These are phyloP conservation scores for Drosophila gunungcola DNA, from an alignment of 1,140 invertebrate genomes.

Conservation along the genomic window DNA sequence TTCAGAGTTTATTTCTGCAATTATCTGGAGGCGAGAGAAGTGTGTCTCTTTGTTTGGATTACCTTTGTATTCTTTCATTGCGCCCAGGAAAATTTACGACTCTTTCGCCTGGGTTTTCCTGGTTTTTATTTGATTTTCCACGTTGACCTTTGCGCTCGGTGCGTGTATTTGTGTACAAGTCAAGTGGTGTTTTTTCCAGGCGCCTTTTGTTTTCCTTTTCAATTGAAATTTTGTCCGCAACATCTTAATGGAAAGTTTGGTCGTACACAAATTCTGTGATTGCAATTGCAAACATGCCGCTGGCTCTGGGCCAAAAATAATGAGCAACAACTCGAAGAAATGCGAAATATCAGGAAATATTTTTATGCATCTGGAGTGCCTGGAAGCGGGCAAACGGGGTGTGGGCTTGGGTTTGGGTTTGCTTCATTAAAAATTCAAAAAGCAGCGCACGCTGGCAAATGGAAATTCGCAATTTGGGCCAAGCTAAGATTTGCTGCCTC, in stretches of 20 bases:
- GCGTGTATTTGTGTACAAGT: constrained; percentile 43
- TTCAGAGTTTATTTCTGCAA: constrained; percentile 51
- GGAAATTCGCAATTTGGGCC: constrained; percentile 70
- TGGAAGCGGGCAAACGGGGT: constrained; percentile 6
- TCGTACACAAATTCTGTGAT: constrained; percentile 23
- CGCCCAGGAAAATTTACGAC: constrained; percentile 34
- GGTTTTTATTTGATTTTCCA: constrained; percentile 30
- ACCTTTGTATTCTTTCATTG: constrained; percentile 27
- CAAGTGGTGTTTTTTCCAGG: constrained; percentile 47
- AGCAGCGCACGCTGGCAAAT: constrained; percentile 54
- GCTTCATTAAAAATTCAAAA: constrained; percentile 67
- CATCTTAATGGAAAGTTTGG: constrained; percentile 65
- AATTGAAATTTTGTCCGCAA: constrained; percentile 49
- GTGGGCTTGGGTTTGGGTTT: background rate
- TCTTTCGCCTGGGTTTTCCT: constrained; percentile 18
- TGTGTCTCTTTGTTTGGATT: constrained; percentile 24
- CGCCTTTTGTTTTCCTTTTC: constrained; percentile 46
- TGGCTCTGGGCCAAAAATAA: constrained; percentile 63
- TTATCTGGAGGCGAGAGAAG: constrained; percentile 26
- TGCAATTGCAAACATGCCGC: constrained; percentile 40
- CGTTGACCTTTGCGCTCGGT: constrained; percentile 52
- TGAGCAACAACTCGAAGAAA: constrained; percentile 18
- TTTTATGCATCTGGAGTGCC: constrained; percentile 45
- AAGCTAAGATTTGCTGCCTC: constrained; percentile 63
- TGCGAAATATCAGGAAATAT: constrained; percentile 60